A percentile compares a stretch with the other conserved stretches of the same genome.
phyloP scores from a whole-genome alignment of 2,888 invertebrate genomes.

The Agapetus fuscipes region DNA sequence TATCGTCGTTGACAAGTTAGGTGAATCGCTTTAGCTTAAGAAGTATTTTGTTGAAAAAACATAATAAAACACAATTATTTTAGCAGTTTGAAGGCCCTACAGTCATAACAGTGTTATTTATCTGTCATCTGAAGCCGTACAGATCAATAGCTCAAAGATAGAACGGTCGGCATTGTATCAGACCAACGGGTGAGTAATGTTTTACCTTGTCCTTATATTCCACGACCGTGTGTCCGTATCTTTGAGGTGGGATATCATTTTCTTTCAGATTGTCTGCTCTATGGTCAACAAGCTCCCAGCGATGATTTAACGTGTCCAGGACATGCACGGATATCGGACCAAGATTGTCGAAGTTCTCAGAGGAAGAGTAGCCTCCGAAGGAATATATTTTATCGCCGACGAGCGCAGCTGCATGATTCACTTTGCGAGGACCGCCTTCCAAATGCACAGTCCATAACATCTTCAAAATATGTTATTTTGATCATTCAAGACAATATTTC shows the following conservation, averaged over 20 bases:
- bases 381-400: conserved; percentile 74
- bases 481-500: too few species aligned
- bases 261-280: conserved; percentile 19
- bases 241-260: conserved; percentile 65
- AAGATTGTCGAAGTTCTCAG: conserved; percentile 65
- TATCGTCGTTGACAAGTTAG: too few species aligned
- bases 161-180: too few species aligned
- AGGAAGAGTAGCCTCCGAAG: conserved; percentile 88
- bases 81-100: too few species aligned
- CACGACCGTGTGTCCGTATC: conserved; percentile 90
- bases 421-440: conserved; percentile 84
- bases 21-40: too few species aligned
- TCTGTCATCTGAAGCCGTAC: too few species aligned
- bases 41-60: too few species aligned
- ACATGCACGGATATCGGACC: conserved; percentile 81
- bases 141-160: too few species aligned
- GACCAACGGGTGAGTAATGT: too few species aligned
- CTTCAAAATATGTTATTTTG: conserved; percentile 13
- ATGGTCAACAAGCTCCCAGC: conserved; percentile 48
- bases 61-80: too few species aligned
- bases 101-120: too few species aligned
- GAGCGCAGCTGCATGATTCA: conserved; percentile 85
- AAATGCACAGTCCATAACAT: conserved; percentile 82
- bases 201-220: conserved; percentile 63
- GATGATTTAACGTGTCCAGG: conserved; percentile 61